phyloP scores from a whole-genome alignment of 2,888 invertebrate genomes.

The Nesidiocoris tenuis region DNA sequence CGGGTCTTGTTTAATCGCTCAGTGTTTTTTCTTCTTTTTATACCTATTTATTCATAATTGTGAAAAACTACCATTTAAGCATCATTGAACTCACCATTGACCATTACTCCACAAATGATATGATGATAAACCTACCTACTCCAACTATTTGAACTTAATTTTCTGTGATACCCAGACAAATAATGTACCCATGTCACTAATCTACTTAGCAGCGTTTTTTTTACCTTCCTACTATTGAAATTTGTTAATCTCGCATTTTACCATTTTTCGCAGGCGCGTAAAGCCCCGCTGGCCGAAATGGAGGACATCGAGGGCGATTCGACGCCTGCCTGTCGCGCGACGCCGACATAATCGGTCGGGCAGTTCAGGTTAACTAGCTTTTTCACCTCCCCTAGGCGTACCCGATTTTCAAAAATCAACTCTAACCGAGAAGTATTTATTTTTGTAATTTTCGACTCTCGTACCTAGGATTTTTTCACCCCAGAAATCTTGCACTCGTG shows the following conservation, averaged over 20 bases:
- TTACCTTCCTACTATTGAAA: too few species aligned
- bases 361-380: neutral
- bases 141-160: too few species aligned
- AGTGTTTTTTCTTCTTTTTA: too few species aligned
- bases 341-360: neutral
- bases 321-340: neutral
- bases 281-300: conserved; percentile 51
- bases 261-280: conserved; percentile 50
- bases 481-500: neutral
- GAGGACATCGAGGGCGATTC: conserved; percentile 50
- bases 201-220: too few species aligned
- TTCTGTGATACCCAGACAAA: too few species aligned
- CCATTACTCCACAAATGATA: too few species aligned
- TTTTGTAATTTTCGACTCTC: neutral
- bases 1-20: too few species aligned
- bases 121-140: too few species aligned
- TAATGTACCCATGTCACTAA: too few species aligned
- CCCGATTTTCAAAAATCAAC: neutral
- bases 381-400: neutral
- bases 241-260: conserved; percentile 14
- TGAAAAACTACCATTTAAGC: too few species aligned
- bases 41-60: too few species aligned
- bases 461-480: neutral
- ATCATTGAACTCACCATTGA: too few species aligned
- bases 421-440: conserved; percentile 21